Evolutionary conservation across 2,888 invertebrate species (phyloP).

Genomic region (Lasioglossum lativentre): DNA sequence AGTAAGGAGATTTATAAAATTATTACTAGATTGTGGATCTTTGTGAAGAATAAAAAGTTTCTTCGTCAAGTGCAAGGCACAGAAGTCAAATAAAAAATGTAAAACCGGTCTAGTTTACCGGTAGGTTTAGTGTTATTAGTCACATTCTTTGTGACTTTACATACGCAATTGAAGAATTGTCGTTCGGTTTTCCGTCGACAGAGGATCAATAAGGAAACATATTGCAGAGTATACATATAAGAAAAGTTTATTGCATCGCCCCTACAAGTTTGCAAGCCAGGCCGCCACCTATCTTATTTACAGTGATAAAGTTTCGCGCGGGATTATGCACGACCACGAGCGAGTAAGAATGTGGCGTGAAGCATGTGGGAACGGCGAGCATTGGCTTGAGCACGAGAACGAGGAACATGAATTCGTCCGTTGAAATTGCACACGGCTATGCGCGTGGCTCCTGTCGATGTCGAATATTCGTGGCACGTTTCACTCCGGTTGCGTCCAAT

Average conservation of each 20-base stretch:
- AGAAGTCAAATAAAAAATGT: no score
- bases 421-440: slow-evolving; percentile 4
- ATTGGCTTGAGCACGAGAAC: not conserved
- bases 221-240: not conserved
- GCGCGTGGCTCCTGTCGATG: not conserved
- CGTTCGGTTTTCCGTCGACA: not conserved
- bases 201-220: not conserved
- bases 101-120: no score
- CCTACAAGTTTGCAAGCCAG: not conserved
- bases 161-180: not conserved
- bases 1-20: no score
- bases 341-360: not conserved
- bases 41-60: no score
- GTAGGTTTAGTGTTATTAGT: no score
- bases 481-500: slow-evolving; percentile 17
- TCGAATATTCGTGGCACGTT: slow-evolving; percentile 38
- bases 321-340: not conserved
- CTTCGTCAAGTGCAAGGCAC: no score
- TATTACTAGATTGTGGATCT: no score
- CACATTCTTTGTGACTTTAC: no score
- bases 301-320: not conserved
- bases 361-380: not conserved
- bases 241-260: not conserved
- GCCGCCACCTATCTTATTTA: not conserved
- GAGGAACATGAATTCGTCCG: slow-evolving; percentile 6